A percentile compares a stretch with the other conserved stretches of the same genome.
phyloP scores from a whole-genome alignment of 2,888 invertebrate genomes.

The Phasia obesa region DNA sequence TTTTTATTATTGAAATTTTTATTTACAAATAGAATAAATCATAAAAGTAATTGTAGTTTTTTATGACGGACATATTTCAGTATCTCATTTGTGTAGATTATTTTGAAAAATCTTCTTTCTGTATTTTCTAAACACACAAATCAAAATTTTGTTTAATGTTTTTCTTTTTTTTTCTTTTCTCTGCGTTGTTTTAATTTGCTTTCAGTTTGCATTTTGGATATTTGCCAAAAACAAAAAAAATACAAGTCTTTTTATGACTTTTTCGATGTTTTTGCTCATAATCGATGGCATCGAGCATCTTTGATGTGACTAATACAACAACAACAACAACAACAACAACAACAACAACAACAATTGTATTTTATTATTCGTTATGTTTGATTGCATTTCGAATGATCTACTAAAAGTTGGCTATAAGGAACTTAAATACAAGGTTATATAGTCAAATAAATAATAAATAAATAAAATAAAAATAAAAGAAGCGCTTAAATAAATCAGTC shows the following conservation, averaged over 20 bases:
- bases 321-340: too few relatives aligned
- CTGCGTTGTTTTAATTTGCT: constrained; percentile 11
- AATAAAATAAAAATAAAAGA: too few relatives aligned
- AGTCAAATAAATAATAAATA: too few relatives aligned
- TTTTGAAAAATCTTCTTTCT: constrained; percentile 28
- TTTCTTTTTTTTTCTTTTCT: constrained; percentile 10
- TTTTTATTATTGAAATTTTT: neutral
- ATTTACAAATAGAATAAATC: constrained; percentile 1
- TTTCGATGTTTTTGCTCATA: constrained; percentile 30
- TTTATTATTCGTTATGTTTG: neutral
- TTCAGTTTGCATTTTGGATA: constrained; percentile 30
- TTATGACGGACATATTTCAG: constrained; percentile 38
- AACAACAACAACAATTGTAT: too few relatives aligned
- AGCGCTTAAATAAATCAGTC: too few relatives aligned
- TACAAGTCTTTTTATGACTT: constrained; percentile 18
- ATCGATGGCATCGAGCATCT: constrained; percentile 28
- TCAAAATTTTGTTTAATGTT: constrained; percentile 39
- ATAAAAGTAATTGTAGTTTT: constrained; percentile 8
- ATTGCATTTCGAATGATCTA: too few relatives aligned
- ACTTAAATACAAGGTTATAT: too few relatives aligned
- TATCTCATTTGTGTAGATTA: constrained; percentile 37
- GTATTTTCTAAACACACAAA: constrained; percentile 47
- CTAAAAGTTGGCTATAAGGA: too few relatives aligned
- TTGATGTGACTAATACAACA: constrained; percentile 52
- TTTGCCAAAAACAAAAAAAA: constrained; percentile 53